Percentiles rank a stretch among this genome's conserved stretches.
These are phyloP conservation scores for Nanorana parkeri DNA, from an alignment of 2,113 vertebrate genomes.

Conservation along the genomic window DNA sequence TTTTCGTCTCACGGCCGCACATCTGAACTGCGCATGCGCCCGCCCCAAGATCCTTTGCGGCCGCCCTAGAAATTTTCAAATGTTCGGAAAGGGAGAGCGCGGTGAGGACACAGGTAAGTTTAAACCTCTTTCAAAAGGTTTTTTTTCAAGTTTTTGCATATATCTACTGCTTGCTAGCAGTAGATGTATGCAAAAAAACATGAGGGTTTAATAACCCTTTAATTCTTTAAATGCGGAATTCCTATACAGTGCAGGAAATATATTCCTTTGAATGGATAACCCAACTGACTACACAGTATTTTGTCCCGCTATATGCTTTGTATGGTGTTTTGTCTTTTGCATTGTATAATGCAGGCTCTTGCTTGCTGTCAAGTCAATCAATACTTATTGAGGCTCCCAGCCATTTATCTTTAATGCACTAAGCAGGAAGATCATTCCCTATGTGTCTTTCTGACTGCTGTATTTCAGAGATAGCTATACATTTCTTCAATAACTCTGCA, in stretches of 20 bases:
- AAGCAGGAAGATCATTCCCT: constrained; percentile 29
- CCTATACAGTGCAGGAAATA: not conserved
- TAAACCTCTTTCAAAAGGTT: too few relatives aligned
- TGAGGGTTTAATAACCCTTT: too few relatives aligned
- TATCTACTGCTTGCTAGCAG: too few relatives aligned
- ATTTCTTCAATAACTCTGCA: constrained; percentile 16
- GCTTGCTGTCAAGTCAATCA: constrained; percentile 38
- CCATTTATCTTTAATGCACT: constrained; percentile 37
- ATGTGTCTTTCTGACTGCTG: constrained; percentile 23
- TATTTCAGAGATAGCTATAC: constrained; percentile 2
- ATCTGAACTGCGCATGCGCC: too few relatives aligned
- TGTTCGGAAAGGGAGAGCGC: too few relatives aligned
- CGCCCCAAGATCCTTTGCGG: too few relatives aligned
- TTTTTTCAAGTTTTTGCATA: too few relatives aligned
- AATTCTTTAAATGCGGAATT: not conserved
- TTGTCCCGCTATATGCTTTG: not conserved
- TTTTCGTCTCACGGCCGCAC: too few relatives aligned
- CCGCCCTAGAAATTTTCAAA: too few relatives aligned
- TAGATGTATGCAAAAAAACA: too few relatives aligned
- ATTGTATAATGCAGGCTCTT: constrained; percentile 19
- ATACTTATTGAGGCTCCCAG: constrained; percentile 36
- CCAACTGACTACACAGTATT: not conserved
- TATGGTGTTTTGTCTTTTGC: constrained; percentile 26
- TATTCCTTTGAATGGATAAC: not conserved
- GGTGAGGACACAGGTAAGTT: too few relatives aligned